These are phyloP conservation scores for Amblyjoppa fuscipennis DNA, from an alignment of 2,888 invertebrate species.

Conservation along the genomic window DNA sequence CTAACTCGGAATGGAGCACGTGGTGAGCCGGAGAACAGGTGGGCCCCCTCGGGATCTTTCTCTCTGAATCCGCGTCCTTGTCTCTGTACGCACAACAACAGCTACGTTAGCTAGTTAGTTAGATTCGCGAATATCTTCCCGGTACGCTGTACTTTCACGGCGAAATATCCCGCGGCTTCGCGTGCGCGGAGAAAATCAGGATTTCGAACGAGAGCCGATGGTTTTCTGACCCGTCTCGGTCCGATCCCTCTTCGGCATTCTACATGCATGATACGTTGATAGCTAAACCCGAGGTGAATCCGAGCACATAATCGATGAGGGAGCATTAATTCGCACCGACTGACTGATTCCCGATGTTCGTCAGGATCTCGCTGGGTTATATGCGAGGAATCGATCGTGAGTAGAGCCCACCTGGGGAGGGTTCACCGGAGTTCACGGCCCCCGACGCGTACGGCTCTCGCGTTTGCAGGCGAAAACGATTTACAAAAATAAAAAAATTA, in stretches of 20 bases:
- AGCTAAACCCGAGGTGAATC: slow-evolving; percentile 59
- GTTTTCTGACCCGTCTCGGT: slow-evolving; percentile 46
- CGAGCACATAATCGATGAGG: slow-evolving; percentile 82
- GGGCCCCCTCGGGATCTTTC: slow-evolving; percentile 45
- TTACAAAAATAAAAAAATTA: slow-evolving; percentile 36
- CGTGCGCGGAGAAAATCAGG: slow-evolving; percentile 18
- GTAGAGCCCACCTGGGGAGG: slow-evolving; percentile 72
- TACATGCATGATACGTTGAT: slow-evolving; percentile 9
- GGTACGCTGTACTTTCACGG: slow-evolving; percentile 44
- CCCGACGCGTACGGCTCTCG: slow-evolving; percentile 65
- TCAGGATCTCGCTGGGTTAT: slow-evolving; percentile 69
- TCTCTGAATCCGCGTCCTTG: slow-evolving; percentile 31
- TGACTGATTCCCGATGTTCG: slow-evolving; percentile 78
- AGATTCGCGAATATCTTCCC: slow-evolving; percentile 19
- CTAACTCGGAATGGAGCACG: slow-evolving; percentile 63
- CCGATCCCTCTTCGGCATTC: slow-evolving; percentile 32
- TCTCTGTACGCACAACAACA: slow-evolving; percentile 61
- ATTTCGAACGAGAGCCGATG: slow-evolving; percentile 9
- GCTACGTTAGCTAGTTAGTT: slow-evolving; percentile 1
- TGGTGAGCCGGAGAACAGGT: slow-evolving; percentile 64
- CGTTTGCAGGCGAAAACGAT: slow-evolving; percentile 43
- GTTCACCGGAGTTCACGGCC: slow-evolving; percentile 75
- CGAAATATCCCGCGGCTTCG: slow-evolving; percentile 24
- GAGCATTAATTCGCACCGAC: slow-evolving; percentile 83
- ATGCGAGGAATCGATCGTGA: slow-evolving; percentile 50